These are phyloP conservation scores for Pimpla rufipes DNA, from an alignment of 2,888 invertebrate genomes.

Conservation along the genomic window DNA sequence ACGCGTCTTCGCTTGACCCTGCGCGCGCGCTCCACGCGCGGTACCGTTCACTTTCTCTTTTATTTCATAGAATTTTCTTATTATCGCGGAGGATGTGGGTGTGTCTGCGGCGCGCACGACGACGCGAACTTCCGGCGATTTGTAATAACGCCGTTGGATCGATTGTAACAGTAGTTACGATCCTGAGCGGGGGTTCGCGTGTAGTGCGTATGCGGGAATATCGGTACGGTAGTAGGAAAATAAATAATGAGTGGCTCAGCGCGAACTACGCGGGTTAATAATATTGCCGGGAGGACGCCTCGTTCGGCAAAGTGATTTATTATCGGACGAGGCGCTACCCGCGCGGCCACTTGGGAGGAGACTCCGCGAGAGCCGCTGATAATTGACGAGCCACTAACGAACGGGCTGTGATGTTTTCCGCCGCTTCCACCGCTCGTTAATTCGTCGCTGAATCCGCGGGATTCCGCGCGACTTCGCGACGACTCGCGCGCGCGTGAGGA, in stretches of 20 bases:
- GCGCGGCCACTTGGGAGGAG: slow-evolving; percentile 63
- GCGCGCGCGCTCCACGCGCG: slow-evolving; percentile 13
- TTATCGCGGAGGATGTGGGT: slow-evolving; percentile 53
- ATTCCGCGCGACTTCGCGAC: slow-evolving; percentile 46
- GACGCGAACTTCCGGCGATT: slow-evolving; percentile 75
- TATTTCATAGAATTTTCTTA: slow-evolving; percentile 29
- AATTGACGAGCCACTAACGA: slow-evolving; percentile 69
- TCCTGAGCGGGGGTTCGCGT: too few relatives aligned
- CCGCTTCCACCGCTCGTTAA: slow-evolving; percentile 60
- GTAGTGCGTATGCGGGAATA: slow-evolving; percentile 13
- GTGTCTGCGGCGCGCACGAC: slow-evolving; percentile 51
- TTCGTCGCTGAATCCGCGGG: slow-evolving; percentile 50
- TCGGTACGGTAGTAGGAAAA: slow-evolving; percentile 42
- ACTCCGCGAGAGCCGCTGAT: slow-evolving; percentile 59
- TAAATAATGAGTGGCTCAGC: slow-evolving; percentile 57
- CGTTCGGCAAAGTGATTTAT: slow-evolving; percentile 70
- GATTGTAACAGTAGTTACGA: slow-evolving; percentile 64
- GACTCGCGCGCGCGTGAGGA: slow-evolving; percentile 43
- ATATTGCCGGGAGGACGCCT: slow-evolving; percentile 51
- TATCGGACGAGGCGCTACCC: slow-evolving; percentile 61
- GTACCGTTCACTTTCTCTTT: slow-evolving; percentile 48
- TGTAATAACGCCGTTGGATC: slow-evolving; percentile 76
- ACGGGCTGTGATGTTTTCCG: slow-evolving; percentile 48
- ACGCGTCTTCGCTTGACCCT: slow-evolving; percentile 59
- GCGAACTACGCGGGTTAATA: slow-evolving; percentile 29